These are phyloP conservation scores for Albula glossodonta DNA, from an alignment of 2,113 vertebrate genomes.

Conservation along the genomic window DNA sequence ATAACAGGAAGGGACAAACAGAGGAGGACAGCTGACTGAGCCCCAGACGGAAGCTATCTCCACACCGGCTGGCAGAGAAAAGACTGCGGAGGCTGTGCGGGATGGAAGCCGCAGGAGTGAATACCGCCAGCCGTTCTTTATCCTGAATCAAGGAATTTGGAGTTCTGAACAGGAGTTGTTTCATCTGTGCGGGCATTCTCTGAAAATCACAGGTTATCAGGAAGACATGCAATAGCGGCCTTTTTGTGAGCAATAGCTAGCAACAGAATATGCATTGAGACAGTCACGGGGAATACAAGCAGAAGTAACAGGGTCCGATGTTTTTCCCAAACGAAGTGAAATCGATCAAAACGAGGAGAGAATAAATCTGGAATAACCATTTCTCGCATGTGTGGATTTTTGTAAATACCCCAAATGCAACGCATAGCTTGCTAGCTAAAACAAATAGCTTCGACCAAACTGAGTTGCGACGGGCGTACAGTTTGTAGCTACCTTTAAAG, in stretches of 20 bases:
- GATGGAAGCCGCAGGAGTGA: constrained; percentile 35
- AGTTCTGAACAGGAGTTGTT: neutral
- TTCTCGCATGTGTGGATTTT: neutral
- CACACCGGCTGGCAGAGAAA: constrained; percentile 22
- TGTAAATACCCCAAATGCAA: constrained; percentile 2
- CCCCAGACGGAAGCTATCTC: constrained; percentile 35
- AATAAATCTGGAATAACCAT: constrained; percentile 13
- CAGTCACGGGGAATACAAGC: constrained; percentile 5
- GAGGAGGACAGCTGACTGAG: constrained; percentile 25
- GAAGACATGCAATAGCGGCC: constrained; percentile 26
- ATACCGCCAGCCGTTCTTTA: constrained; percentile 28
- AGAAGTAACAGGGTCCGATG: neutral
- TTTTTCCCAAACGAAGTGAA: neutral
- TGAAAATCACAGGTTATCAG: neutral
- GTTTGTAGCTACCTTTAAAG: constrained; percentile 11
- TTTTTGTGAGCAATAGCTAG: constrained; percentile 26
- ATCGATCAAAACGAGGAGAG: constrained; percentile 6
- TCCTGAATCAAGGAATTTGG: constrained; percentile 8
- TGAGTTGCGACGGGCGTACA: constrained; percentile 12
- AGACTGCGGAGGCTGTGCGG: constrained; percentile 21
- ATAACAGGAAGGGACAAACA: constrained; percentile 21
- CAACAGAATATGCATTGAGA: constrained; percentile 3
- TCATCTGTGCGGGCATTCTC: constrained; percentile 5
- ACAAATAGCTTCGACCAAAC: constrained; percentile 14
- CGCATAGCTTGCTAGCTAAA: neutral